Conservation (phyloP, 1,140 invertebrate genomes). For the Berghia stephanieae region DNA sequence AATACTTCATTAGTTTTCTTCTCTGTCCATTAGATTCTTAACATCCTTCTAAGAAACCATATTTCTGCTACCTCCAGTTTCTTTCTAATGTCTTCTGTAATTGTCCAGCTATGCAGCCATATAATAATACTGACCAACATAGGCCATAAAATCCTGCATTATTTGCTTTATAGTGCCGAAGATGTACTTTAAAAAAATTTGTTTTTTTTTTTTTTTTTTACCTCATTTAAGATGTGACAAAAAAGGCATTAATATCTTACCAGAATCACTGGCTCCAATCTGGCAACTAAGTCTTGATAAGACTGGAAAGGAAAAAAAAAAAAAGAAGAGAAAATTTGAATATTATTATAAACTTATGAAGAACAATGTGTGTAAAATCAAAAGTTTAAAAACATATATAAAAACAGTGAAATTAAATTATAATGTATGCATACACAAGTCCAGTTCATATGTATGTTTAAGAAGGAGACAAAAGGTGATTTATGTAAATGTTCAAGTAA, state of each 20-base stretch:
- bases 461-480: not conserved
- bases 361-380: not conserved
- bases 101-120: too few species aligned
- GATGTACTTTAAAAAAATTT: too few species aligned
- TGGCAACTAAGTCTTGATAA: conserved; percentile 57
- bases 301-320: conserved; percentile 47
- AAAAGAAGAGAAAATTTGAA: conserved; percentile 14
- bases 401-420: not conserved
- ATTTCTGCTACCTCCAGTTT: too few species aligned
- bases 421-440: not conserved
- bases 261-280: conserved; percentile 56
- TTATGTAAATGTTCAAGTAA: not conserved
- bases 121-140: too few species aligned
- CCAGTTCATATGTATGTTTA: not conserved
- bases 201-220: too few species aligned
- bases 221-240: too few species aligned
- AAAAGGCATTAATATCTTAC: conserved; percentile 36
- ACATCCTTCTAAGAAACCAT: too few species aligned
- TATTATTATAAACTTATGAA: not conserved
- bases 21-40: too few species aligned
- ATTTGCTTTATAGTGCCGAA: too few species aligned
- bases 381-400: not conserved
- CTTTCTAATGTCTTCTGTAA: too few species aligned
- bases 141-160: too few species aligned
- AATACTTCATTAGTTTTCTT: too few species aligned